These are phyloP conservation scores for Carterocephalus palaemon DNA, from an alignment of 2,888 invertebrate genomes.

Conservation along the genomic window DNA sequence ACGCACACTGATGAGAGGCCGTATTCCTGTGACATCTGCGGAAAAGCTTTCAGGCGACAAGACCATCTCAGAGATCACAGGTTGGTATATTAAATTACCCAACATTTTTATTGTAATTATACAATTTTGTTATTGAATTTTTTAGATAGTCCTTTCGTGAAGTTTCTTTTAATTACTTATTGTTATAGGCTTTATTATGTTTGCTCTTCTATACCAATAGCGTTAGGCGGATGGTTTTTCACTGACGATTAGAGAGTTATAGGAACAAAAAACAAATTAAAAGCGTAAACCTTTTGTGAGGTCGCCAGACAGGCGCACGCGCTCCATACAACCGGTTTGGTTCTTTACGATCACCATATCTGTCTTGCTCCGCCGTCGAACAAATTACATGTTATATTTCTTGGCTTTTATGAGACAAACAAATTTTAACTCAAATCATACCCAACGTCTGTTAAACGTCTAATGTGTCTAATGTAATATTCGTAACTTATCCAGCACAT, in stretches of 20 bases:
- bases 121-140: too few species aligned
- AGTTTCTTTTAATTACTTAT: too few species aligned
- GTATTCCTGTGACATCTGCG: constrained; percentile 97
- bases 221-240: constrained; percentile 67
- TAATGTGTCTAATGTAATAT: constrained; percentile 61
- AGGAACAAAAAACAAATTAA: constrained; percentile 62
- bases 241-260: constrained; percentile 63
- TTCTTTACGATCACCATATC: constrained; percentile 77
- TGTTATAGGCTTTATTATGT: too few species aligned
- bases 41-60: constrained; percentile 96
- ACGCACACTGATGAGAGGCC: constrained; percentile 98
- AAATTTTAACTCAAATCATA: constrained; percentile 58
- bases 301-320: constrained; percentile 75
- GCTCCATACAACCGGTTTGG: constrained; percentile 70
- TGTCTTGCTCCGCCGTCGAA: constrained; percentile 72
- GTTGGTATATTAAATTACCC: constrained; percentile 64
- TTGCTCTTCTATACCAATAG: constrained; percentile 60
- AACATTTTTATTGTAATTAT: neutral
- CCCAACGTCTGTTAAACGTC: constrained; percentile 56
- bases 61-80: constrained; percentile 95
- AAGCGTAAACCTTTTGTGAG: constrained; percentile 77
- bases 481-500: constrained; percentile 53
- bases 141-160: too few species aligned
- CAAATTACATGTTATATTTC: constrained; percentile 78
- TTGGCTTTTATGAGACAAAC: constrained; percentile 73